Percentiles rank a stretch among this genome's conserved stretches.
Evolutionary conservation across 2,888 invertebrate genomes (phyloP).

Genomic region (Tuta absoluta): DNA sequence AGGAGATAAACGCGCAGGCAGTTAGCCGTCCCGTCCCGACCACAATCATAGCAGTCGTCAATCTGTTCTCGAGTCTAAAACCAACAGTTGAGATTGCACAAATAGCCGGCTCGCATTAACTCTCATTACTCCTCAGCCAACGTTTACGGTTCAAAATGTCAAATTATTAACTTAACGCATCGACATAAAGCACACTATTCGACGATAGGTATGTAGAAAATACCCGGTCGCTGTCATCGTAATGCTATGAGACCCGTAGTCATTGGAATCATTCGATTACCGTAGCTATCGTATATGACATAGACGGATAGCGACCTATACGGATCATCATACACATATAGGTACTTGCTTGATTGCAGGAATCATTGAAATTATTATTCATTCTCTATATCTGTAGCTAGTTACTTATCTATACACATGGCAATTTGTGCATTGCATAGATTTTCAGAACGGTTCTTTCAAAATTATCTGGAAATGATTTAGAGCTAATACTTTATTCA

Average conservation of each 20-base stretch:
- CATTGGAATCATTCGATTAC: slow-evolving; percentile 66
- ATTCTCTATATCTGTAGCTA: neutral
- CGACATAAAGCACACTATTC: slow-evolving; percentile 35
- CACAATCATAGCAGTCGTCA: slow-evolving; percentile 66
- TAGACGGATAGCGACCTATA: slow-evolving; percentile 33
- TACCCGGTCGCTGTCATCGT: slow-evolving; percentile 44
- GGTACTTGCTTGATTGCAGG: neutral
- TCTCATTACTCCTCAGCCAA: slow-evolving; percentile 64
- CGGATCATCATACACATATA: slow-evolving; percentile 12
- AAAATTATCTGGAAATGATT: slow-evolving; percentile 16
- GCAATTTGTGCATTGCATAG: neutral
- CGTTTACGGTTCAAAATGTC: slow-evolving; percentile 38
- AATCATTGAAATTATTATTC: neutral
- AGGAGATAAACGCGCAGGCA: slow-evolving; percentile 53
- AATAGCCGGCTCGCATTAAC: slow-evolving; percentile 71
- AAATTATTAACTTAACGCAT: slow-evolving; percentile 36
- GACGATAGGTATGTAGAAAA: slow-evolving; percentile 23
- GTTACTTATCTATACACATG: neutral
- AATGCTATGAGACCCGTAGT: slow-evolving; percentile 46
- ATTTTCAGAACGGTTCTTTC: neutral
- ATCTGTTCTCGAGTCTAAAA: slow-evolving; percentile 65
- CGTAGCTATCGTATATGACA: slow-evolving; percentile 54
- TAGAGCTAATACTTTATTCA: slow-evolving; percentile 6
- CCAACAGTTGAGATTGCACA: slow-evolving; percentile 75
- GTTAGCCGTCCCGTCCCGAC: slow-evolving; percentile 45